Evolutionary conservation across 2,113 vertebrate species (phyloP), one percentile per base, ranked within the genome.

Genomic region (Steatornis caripensis): DNA sequence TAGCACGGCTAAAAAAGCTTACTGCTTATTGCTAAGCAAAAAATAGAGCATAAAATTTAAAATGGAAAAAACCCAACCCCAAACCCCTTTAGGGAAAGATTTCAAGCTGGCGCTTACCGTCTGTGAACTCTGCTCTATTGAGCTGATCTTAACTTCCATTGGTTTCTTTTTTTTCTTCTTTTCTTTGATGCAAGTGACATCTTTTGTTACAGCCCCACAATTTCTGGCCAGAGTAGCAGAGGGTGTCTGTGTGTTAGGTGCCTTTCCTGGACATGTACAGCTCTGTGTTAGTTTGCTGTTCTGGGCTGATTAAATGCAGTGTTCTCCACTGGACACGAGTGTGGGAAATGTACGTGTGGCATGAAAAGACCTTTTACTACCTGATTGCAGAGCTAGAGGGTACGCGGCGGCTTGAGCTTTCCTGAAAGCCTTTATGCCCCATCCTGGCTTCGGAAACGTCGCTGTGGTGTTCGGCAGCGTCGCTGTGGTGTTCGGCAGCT

Each of bases 381-480:
- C 29, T 29, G n/a, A 2, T 2, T 20, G 77, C 24, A 20, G 62
- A 64, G 21, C 36, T 60, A 11, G 61, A 36, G 74, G 39, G 10
- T 13, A 0, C 5, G 4, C 62, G 78, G 37, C 0, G 6, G 23
- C 6, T 9, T 29, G 49, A 27, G 4, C 32, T 53, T 41, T 5
- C 39, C 69, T 84, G 2, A 12, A 29, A 41, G 17, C 21, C 0
- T 34, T 20, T 32, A 2, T 11, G 6, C 15, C 55, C 76, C 3
- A 0, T 5, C 14, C 55, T 32, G 77, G 5, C 30, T 18, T 49
- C 70, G 48, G 45, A 23, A n/a, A 15, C 2, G 8, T 10, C 43
- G 36, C 48, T 0, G 0, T n/a, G 4, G 6, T 7, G 23, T 7
- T 26, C 4, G 12, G 49, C 5, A 6, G 60, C 29, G 8, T 10